Evolutionary conservation across 2,797 vertebrate species (phyloP).

Genomic region (Propithecus perrieri): DNA sequence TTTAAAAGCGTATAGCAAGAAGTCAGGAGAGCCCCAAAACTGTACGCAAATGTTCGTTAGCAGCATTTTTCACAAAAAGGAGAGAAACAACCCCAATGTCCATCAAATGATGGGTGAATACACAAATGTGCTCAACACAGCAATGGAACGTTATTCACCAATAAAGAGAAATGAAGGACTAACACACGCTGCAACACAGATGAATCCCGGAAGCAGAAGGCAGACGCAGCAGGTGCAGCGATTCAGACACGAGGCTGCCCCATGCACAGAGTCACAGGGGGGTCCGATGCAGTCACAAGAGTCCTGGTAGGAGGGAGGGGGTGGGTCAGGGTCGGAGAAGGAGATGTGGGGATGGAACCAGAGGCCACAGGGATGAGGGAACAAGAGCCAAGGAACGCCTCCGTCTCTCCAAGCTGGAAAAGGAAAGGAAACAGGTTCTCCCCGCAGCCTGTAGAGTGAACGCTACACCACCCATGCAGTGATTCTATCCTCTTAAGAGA

Average conservation of each 20-base stretch:
- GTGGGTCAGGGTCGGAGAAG: background rate
- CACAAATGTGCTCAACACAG: fast-evolving
- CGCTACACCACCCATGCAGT: background rate
- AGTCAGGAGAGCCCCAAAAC: fast-evolving
- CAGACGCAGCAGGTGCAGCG: background rate
- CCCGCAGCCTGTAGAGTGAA: background rate
- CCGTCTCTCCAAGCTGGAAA: fast-evolving
- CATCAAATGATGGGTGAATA: fast-evolving
- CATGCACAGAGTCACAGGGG: too few relatives aligned
- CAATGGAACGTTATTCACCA: background rate
- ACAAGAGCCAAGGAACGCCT: background rate
- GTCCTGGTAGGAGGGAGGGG: background rate
- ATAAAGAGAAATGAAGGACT: background rate
- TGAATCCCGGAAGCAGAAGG: background rate
- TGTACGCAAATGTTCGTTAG: fast-evolving
- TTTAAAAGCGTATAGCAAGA: background rate
- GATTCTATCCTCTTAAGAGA: background rate
- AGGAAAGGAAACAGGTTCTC: background rate
- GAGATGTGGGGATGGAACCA: background rate
- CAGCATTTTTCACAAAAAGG: background rate
- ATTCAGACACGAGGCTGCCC: too few relatives aligned
- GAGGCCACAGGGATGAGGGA: background rate
- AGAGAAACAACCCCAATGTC: background rate
- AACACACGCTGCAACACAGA: fast-evolving
- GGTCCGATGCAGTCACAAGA: background rate